Evolutionary conservation across 92 coral and sea anemone genomes (phyloP), one percentile per base, ranked within the genome.

Genomic region (Isaurus tuberculatus): DNA sequence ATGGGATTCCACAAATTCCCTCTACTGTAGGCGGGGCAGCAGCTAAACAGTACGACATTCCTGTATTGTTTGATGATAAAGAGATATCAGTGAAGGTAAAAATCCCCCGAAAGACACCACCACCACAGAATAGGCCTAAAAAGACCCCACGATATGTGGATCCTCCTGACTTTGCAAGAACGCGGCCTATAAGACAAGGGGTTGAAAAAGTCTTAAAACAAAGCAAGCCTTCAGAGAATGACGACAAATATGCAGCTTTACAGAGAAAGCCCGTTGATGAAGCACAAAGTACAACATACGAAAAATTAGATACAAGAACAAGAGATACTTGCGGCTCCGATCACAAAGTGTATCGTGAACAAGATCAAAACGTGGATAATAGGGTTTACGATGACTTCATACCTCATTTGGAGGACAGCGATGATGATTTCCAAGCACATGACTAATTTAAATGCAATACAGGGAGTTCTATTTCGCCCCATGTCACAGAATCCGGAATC

Each of bases 21-120:
- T 26, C 61, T 26, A 4, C 58, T 10, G 3, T 3, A 1, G 16
- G 0, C 16, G 79, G 79, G 40, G 63, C 60, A 17, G 58, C 61
- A 48, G 79, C 79, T 5, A 72, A 27, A 26, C 58, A 72, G 33
- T 72, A 72, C 60, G 79, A 72, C 4, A 72, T 72, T 44, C 79
- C 63, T n/a, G 20, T 25, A 10, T 25, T 72, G 51, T 27, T 26
- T 72, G 79, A 72, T 10, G 78, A 46, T 43, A 30, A 37, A 28
- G 44, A 40, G 40, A 23, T 7, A 26, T 13, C 58, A 1, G 44
- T 4, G 32, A 14, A 13, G 22, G 79, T 72, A 11, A 40, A 27
- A 46, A 23, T 44, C 27, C 37, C 63, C 8, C 36, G 11, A 7
- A n/a, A 72, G 22, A 46, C 26, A 28, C 29, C 8, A 0, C 8